These are phyloP conservation scores for Lateolabrax maculatus DNA, from an alignment of 2,797 vertebrate genomes.

Conservation along the genomic window DNA sequence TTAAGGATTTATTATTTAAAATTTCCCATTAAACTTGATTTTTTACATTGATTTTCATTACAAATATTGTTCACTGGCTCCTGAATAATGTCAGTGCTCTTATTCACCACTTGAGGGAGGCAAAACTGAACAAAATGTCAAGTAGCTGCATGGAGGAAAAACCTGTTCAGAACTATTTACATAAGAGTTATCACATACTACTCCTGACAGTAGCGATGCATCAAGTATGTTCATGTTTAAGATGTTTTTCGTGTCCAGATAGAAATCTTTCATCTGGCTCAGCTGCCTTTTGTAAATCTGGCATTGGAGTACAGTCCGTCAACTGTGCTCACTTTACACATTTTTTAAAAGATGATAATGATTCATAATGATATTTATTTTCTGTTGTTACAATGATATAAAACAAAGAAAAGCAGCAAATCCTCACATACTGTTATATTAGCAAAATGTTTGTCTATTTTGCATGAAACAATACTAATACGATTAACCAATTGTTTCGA, in stretches of 20 bases:
- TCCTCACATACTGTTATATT: background rate
- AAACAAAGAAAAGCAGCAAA: background rate
- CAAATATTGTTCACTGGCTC: background rate
- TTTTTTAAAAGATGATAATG: background rate
- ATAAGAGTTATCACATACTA: background rate
- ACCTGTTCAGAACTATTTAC: background rate
- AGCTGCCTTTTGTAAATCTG: background rate
- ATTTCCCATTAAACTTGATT: background rate
- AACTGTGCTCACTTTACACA: background rate
- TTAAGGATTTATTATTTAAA: background rate
- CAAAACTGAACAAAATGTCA: conserved; percentile 52
- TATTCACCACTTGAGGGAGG: conserved; percentile 70
- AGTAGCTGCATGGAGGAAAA: background rate
- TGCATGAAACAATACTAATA: background rate
- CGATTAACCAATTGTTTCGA: background rate
- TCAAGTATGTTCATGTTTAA: background rate
- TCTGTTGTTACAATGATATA: background rate
- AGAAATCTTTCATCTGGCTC: background rate
- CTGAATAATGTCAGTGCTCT: conserved; percentile 10
- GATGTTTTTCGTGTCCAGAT: background rate
- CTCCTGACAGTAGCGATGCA: background rate
- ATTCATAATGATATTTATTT: no score
- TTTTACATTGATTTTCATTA: background rate
- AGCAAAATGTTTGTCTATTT: background rate
- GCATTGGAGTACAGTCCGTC: background rate